Evolutionary conservation across 1,140 invertebrate species (phyloP), one percentile per base, ranked within the genome.

Genomic region (Drosophila malerkotliana): DNA sequence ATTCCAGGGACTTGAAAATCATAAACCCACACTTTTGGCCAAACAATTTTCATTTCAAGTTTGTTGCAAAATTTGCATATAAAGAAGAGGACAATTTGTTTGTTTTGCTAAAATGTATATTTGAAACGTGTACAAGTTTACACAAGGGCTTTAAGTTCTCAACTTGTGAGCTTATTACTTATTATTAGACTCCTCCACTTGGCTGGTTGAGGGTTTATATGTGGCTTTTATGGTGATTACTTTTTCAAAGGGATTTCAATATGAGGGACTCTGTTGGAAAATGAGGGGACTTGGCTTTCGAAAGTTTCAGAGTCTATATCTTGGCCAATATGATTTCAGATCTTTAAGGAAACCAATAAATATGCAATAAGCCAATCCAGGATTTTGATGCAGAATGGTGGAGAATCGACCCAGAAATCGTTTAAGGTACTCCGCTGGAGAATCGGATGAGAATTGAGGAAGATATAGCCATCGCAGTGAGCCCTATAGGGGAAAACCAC

Each of bases 41-140:
- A 44, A 15, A 44, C 15, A 44, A 44, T 44, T 18, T 44, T 37
- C 41, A 37, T 44, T 15, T 7, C 41, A 6, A 44, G 41, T n/a
- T 44, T 44, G 4, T 44, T 12, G 34, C 9, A 10, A 37, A 37
- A 37, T 37, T 44, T 44, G 41, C 41, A 44, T 15, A 44, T 44
- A 44, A 44, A 37, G 10, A 10, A 10, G 34, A 10, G 1, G 12
- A 37, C 10, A n/a, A 37, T 37, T 37, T 37, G 34, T 37, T 10
- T 37, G 34, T 37, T 37, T 37, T 37, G 34, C 34, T 37, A 37
- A 37, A 37, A 37, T 37, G n/a, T 37, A 37, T 37, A 37, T 12
- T 10, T 37, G 12, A 10, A 37, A 37, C 34, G 34, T 37, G 34
- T 37, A 37, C 34, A 37, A 37, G 34, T 37, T 37, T 37, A 37